Conservation (phyloP, 1,140 invertebrate genomes). For the Dendroctonus valens region DNA sequence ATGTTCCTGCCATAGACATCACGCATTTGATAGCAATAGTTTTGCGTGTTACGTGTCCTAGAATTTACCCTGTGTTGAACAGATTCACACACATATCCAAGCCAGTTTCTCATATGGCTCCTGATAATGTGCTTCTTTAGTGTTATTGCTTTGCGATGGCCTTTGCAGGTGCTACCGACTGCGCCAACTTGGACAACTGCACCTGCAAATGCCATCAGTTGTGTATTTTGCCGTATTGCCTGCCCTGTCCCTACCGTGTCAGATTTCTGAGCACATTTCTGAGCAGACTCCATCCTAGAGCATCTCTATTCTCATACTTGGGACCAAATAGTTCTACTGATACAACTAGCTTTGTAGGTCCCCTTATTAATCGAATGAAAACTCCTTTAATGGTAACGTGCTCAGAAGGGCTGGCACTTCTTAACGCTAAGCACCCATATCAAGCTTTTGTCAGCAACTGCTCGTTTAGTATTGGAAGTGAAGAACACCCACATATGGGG, state of each 20-base stretch:
- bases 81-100: slow-evolving; percentile 31
- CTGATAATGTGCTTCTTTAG: slow-evolving; percentile 50
- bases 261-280: neutral
- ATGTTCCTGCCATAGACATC: slow-evolving; percentile 48
- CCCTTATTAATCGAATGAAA: neutral
- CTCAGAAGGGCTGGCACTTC: too few species aligned
- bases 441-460: too few species aligned
- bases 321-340: neutral
- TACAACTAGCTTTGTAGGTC: slow-evolving; percentile 1
- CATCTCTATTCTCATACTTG: neutral
- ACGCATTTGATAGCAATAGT: slow-evolving; percentile 47
- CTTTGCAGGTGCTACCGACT: neutral
- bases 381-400: too few species aligned
- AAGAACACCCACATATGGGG: too few species aligned
- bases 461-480: too few species aligned
- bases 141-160: slow-evolving; percentile 2
- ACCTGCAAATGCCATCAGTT: too few species aligned
- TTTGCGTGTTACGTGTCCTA: slow-evolving; percentile 43
- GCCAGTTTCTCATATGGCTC: slow-evolving; percentile 34
- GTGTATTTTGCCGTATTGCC: too few species aligned
- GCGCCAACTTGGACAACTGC: too few species aligned
- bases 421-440: too few species aligned
- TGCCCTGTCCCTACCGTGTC: neutral
- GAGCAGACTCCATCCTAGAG: neutral
- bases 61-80: slow-evolving; percentile 25